These are phyloP conservation scores for Chondrosia reniformis DNA, from an alignment of 37 sponge, comb jelly and placozoan genomes.

Conservation along the genomic window DNA sequence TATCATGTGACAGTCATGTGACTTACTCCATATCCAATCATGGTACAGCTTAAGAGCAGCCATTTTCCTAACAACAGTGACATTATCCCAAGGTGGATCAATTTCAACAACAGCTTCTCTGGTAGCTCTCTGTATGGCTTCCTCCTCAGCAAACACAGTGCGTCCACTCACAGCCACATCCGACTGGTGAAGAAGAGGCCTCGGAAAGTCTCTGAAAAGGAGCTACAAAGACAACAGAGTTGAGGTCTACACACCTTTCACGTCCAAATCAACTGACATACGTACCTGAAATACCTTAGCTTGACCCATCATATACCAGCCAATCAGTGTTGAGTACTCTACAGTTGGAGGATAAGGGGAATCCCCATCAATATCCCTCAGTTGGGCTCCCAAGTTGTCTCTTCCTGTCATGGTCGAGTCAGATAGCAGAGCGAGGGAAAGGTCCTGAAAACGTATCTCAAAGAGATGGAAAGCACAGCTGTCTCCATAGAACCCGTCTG, in stretches of 20 bases:
- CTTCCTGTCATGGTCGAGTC: slow-evolving; percentile 73
- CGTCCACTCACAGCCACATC: slow-evolving; percentile 51
- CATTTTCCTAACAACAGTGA: slow-evolving; percentile 50
- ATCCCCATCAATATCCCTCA: slow-evolving; percentile 61
- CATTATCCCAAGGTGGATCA: slow-evolving; percentile 59
- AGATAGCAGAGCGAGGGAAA: slow-evolving; percentile 42
- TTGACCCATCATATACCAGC: slow-evolving; percentile 42
- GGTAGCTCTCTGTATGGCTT: slow-evolving; percentile 52
- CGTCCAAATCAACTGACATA: background rate
- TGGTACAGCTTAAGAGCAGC: slow-evolving; percentile 87
- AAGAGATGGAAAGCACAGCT: too few relatives aligned
- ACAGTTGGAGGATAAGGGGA: slow-evolving; percentile 17
- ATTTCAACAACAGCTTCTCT: background rate
- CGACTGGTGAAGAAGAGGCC: slow-evolving; percentile 40
- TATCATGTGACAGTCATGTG: background rate
- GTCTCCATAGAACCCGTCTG: too few relatives aligned
- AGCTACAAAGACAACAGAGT: slow-evolving; percentile 28
- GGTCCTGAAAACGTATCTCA: slow-evolving; percentile 43
- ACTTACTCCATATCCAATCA: slow-evolving; percentile 35
- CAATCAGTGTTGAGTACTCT: slow-evolving; percentile 78
- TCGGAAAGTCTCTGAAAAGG: slow-evolving; percentile 73
- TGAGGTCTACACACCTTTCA: background rate
- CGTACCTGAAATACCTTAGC: slow-evolving; percentile 49
- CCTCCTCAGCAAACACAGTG: slow-evolving; percentile 77
- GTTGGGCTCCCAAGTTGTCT: slow-evolving; percentile 30